Base-by-base conservation (phyloP, 2,888 invertebrate species). In the Tricholauxania praeusta region DNA sequence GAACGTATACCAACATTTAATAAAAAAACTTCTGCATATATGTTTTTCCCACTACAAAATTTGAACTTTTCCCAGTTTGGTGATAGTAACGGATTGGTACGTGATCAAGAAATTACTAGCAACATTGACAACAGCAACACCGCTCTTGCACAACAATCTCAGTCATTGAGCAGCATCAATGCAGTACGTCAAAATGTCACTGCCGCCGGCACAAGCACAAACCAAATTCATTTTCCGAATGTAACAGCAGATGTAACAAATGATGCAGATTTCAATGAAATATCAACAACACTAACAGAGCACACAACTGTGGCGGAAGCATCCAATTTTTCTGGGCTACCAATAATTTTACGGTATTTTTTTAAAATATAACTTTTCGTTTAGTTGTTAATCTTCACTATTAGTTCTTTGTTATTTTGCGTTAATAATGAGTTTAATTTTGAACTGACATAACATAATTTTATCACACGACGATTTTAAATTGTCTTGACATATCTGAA, bases 151-250 rank as follows among this genome's bases (percentile, higher is more conserved):
- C 39, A 60, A 39, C n/a, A 28, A 22, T 12, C 14, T 32, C 60
- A n/a, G 39, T 12, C 60, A 39, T 12, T 32, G 32, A 60, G 19
- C 19, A 79, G 75, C 52, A 67, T 78, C 19, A 72, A 75, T 77
- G 48, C 63, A 59, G 74, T 75, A n/a, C 78, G 79, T 17, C 76
- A 77, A 71, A 22, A 62, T 71, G n/a, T 71, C 53, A 19, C 49
- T 57, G 19, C 59, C 71, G 14, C 64, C 12, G 53, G 57, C 71
- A 59, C 57, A 17, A 28, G 28, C 57, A 57, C 19, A 15, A 57
- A 19, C 6, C 28, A 14, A 57, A 22, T 28, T 57, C 14, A 57
- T 28, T 15, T 57, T 28, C 22, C 39, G 10, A 39, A 4, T 55
- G 19, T 19, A 2, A 22, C 17, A 47, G 5, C 68, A 8, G 59